Conservation (phyloP, 2,797 vertebrate genomes). For the Nyctalus aviator region DNA sequence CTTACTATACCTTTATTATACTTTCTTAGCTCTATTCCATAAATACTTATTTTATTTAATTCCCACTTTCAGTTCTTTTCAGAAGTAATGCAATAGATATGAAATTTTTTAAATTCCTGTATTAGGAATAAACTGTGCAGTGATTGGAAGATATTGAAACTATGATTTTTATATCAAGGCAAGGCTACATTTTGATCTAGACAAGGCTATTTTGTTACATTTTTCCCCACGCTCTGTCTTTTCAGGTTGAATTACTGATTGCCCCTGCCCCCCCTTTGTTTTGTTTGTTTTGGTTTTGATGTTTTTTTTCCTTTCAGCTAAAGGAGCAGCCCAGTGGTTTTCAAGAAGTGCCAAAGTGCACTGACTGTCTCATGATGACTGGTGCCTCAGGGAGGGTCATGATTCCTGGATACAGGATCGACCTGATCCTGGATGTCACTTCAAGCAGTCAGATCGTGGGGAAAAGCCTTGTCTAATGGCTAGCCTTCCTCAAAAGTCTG, state of each 20-base stretch:
- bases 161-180: slow-evolving; percentile 58
- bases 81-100: not conserved
- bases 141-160: slow-evolving; percentile 39
- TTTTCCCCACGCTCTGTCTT: slow-evolving; percentile 82
- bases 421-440: slow-evolving; percentile 85
- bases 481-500: slow-evolving; percentile 85
- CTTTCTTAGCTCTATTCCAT: slow-evolving; percentile 17
- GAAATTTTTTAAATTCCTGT: slow-evolving; percentile 19
- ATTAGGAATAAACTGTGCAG: slow-evolving; percentile 44
- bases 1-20: not conserved
- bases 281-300: slow-evolving; percentile 86
- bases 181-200: slow-evolving; percentile 72
- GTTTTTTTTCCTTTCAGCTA: slow-evolving; percentile 86
- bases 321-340: slow-evolving; percentile 84
- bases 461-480: slow-evolving; percentile 84
- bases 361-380: slow-evolving; percentile 84
- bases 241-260: slow-evolving; percentile 81
- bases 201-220: slow-evolving; percentile 79
- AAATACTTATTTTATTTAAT: slow-evolving; percentile 22
- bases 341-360: slow-evolving; percentile 85
- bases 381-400: slow-evolving; percentile 85
- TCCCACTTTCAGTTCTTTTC: slow-evolving; percentile 54
- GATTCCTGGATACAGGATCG: slow-evolving; percentile 85
- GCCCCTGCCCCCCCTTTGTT: slow-evolving; percentile 75
- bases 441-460: slow-evolving; percentile 85